Evolutionary conservation across 2,797 vertebrate species (phyloP), one percentile per base, ranked within the genome.

Genomic region (Ammospiza maritima): DNA sequence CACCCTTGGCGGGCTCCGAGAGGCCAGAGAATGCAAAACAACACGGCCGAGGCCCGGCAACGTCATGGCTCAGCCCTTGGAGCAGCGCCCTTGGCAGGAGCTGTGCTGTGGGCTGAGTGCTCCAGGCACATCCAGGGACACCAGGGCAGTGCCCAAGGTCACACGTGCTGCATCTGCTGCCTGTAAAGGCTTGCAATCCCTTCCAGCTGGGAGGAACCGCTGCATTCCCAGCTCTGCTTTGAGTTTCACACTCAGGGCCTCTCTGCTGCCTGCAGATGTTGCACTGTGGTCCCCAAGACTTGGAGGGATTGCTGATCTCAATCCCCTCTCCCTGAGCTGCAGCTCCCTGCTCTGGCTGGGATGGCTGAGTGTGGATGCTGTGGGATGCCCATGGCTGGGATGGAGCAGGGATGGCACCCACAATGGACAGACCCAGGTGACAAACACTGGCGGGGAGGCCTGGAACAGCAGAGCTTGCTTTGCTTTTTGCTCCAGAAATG

Each of bases 331-430:
- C 40, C 25, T 6, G 15, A 25, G 34, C 30, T 38, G 61, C 51
- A 58, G 74, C 21, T 45, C 48, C 45, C 16, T 22, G 29, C 9
- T 48, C 22, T 0, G 0, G 9, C 16, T 23, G 51, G 47, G 47
- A 22, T 38, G 21, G n/a, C 50, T 30, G 53, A 47, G 34, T 0
- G 1, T 3, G 23, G 57, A 6, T 71, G 36, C 34, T 5, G 6
- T 4, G 6, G 48, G 38, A 40, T 10, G 20, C 36, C 32, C 7
- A 7, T 0, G 9, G 47, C n/a, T 51, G 45, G 0, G 1, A 56
- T 1, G 13, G 30, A n/a, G 22, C 3, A 0, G 58, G 30, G 60
- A 22, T 1, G 5, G 42, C 36, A 26, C 23, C 16, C 2, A 2
- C 32, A 29, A 23, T 18, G 19, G 50, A 23, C 36, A 83, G 58